Evolutionary conservation across 2,113 vertebrate species (phyloP).

Genomic region (Amphiprion ocellaris): DNA sequence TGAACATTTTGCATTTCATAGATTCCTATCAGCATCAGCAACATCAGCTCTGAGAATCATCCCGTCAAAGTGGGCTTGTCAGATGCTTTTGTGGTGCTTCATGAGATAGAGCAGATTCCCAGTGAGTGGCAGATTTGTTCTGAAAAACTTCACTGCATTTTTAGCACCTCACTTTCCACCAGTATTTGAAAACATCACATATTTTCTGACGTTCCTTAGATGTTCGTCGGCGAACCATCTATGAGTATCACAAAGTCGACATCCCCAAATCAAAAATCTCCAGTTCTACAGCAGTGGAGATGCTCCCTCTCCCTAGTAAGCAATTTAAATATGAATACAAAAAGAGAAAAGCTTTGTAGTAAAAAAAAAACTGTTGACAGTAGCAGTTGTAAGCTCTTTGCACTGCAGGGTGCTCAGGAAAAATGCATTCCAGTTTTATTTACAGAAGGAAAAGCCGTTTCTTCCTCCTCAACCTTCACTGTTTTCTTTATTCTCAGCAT

Average conservation of each 20-base stretch:
- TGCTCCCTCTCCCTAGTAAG: slow-evolving; percentile 96
- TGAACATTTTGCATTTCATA: slow-evolving; percentile 63
- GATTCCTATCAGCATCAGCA: slow-evolving; percentile 90
- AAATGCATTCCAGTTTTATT: neutral
- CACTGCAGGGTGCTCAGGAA: neutral
- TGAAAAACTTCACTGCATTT: neutral
- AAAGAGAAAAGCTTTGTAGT: neutral
- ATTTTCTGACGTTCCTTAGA: slow-evolving; percentile 79
- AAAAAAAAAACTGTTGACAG: neutral
- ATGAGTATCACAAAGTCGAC: slow-evolving; percentile 96
- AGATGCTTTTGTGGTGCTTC: slow-evolving; percentile 95
- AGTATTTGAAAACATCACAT: neutral
- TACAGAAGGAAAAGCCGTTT: neutral
- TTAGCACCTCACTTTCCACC: neutral
- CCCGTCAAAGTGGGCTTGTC: slow-evolving; percentile 97
- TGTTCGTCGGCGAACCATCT: slow-evolving; percentile 96
- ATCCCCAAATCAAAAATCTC: slow-evolving; percentile 93
- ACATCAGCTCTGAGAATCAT: slow-evolving; percentile 92
- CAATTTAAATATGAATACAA: neutral
- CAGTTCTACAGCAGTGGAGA: slow-evolving; percentile 90
- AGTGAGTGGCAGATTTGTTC: slow-evolving; percentile 83
- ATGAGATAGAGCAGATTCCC: slow-evolving; percentile 94
- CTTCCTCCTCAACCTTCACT: slow-evolving; percentile 3
- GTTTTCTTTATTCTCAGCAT: slow-evolving; percentile 84
- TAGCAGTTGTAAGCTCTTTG: neutral